phyloP scores from a whole-genome alignment of 2,113 vertebrate species.

The Octodon degus region DNA sequence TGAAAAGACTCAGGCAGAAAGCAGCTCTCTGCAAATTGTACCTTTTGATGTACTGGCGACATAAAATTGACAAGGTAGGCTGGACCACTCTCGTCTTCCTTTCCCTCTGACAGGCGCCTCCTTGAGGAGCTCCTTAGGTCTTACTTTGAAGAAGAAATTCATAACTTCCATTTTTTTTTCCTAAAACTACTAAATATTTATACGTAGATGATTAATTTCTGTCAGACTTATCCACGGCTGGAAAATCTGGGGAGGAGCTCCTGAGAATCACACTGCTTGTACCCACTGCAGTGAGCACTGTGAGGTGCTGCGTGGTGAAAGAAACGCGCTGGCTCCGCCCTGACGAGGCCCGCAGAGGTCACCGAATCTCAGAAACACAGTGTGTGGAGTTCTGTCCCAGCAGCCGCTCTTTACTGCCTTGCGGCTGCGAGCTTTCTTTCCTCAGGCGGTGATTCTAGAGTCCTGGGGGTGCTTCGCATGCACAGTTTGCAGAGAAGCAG shows the following conservation, averaged over 20 bases:
- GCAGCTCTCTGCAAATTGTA: slow-evolving; percentile 64
- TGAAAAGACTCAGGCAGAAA: slow-evolving; percentile 65
- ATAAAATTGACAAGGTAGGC: slow-evolving; percentile 62
- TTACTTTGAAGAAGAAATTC: slow-evolving; percentile 58
- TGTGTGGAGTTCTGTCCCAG: slow-evolving; percentile 34
- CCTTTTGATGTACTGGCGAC: slow-evolving; percentile 69
- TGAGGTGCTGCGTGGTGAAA: rapidly evolving
- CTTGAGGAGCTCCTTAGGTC: slow-evolving; percentile 56
- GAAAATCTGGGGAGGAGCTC: background rate
- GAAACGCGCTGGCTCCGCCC: background rate
- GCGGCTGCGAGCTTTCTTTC: slow-evolving; percentile 52
- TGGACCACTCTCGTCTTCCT: slow-evolving; percentile 56
- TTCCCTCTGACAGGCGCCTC: slow-evolving; percentile 14
- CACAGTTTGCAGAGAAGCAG: slow-evolving; percentile 16
- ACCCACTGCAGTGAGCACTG: background rate
- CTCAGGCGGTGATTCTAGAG: background rate
- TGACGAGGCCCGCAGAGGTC: background rate
- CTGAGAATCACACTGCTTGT: background rate
- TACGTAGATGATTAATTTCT: background rate
- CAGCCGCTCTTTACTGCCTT: background rate
- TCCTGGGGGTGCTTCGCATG: slow-evolving; percentile 3
- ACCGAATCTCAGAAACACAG: slow-evolving; percentile 37
- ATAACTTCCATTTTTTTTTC: background rate
- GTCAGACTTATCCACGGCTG: background rate
- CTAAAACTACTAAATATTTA: slow-evolving; percentile 34